phyloP scores from a whole-genome alignment of 1,140 invertebrate genomes.

The Diuraphis noxia region DNA sequence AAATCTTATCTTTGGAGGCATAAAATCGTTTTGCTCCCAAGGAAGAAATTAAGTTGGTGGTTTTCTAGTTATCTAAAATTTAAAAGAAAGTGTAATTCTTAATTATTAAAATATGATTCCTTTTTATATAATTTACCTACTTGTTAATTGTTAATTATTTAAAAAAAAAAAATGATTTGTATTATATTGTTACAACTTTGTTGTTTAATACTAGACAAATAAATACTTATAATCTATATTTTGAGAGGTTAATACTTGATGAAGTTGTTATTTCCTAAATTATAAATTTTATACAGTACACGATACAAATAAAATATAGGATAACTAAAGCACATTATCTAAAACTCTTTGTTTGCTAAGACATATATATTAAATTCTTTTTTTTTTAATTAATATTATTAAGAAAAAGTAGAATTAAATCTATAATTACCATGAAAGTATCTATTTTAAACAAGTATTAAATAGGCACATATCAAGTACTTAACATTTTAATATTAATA shows the following conservation, averaged over 20 bases:
- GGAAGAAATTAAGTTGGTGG: background rate
- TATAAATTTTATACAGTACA: too few relatives aligned
- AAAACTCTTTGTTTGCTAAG: background rate
- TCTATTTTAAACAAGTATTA: background rate
- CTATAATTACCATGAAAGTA: background rate
- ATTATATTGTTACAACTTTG: too few relatives aligned
- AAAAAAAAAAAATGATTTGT: background rate
- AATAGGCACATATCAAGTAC: too few relatives aligned
- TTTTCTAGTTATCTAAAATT: background rate
- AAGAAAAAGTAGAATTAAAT: background rate
- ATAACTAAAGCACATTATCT: background rate
- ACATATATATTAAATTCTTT: background rate
- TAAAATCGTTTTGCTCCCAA: too few relatives aligned
- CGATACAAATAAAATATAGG: background rate
- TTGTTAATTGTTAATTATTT: background rate
- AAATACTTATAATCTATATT: too few relatives aligned
- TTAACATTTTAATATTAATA: background rate
- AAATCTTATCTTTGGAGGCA: too few relatives aligned
- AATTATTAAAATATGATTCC: background rate
- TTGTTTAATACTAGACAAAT: too few relatives aligned
- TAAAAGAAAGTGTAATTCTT: background rate
- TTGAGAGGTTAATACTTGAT: too few relatives aligned
- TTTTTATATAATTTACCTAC: background rate
- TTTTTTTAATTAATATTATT: background rate
- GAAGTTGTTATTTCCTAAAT: too few relatives aligned